phyloP scores from a whole-genome alignment of 2,888 invertebrate genomes.

The Salpingus planirostris region DNA sequence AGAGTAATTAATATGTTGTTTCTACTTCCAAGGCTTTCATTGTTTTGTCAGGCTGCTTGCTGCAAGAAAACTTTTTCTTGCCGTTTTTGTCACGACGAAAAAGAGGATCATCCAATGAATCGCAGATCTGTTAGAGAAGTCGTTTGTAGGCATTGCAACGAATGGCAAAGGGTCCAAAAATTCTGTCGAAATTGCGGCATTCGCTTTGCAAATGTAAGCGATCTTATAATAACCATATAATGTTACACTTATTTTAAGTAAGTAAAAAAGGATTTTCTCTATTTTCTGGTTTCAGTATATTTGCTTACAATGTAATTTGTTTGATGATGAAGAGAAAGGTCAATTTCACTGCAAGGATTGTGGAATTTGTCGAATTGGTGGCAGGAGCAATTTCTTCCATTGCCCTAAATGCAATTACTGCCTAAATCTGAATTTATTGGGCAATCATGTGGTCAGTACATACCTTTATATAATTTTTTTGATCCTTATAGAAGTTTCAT shows the following conservation, averaged over 20 bases:
- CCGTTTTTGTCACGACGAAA: constrained; percentile 85
- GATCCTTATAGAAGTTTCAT: too few relatives aligned
- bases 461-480: too few relatives aligned
- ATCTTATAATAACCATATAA: too few relatives aligned
- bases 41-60: constrained; percentile 87
- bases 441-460: too few relatives aligned
- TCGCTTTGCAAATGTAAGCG: constrained; percentile 73
- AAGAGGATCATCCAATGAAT: constrained; percentile 73
- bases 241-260: neutral
- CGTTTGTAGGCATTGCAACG: constrained; percentile 73
- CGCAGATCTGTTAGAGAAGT: constrained; percentile 74
- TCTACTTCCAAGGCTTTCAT: too few relatives aligned
- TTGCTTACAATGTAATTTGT: constrained; percentile 79
- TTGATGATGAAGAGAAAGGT: constrained; percentile 80
- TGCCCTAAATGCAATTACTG: constrained; percentile 87
- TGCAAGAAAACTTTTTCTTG: constrained; percentile 83
- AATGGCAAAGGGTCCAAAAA: constrained; percentile 69
- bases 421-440: constrained; percentile 65
- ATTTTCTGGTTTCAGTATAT: constrained; percentile 57
- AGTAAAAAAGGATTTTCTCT: neutral
- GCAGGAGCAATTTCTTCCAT: constrained; percentile 79
- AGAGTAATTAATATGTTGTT: neutral
- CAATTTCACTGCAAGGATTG: constrained; percentile 88
- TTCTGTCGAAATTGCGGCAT: constrained; percentile 69
- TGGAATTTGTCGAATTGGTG: constrained; percentile 84